Evolutionary conservation across 2,888 invertebrate genomes (phyloP).

Genomic region (Ochropacha duplaris): DNA sequence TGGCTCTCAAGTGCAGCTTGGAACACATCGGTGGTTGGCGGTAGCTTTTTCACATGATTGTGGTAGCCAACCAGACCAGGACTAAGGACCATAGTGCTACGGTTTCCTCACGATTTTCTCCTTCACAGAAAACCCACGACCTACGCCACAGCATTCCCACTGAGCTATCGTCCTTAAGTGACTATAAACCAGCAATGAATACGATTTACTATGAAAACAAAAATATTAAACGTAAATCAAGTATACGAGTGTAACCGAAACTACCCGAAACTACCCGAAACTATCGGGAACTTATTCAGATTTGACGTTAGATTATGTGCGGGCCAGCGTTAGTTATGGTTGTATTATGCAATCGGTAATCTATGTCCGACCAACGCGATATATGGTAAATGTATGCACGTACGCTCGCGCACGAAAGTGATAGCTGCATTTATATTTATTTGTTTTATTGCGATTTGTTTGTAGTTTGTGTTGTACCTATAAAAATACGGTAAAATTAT

Average conservation of each 20-base stretch:
- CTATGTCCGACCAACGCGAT: constrained; percentile 43
- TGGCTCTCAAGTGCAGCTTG: too few relatives aligned
- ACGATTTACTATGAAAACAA: background rate
- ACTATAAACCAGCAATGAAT: background rate
- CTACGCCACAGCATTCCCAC: too few relatives aligned
- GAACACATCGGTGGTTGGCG: too few relatives aligned
- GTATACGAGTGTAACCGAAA: background rate
- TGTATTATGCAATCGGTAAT: constrained; percentile 33
- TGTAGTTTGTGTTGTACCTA: too few relatives aligned
- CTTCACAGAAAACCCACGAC: too few relatives aligned
- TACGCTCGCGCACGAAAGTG: constrained; percentile 36
- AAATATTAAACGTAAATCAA: background rate
- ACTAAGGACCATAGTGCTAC: too few relatives aligned
- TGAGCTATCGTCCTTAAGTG: too few relatives aligned
- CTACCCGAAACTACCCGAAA: background rate
- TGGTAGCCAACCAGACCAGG: too few relatives aligned
- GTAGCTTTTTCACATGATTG: too few relatives aligned
- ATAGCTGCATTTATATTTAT: background rate
- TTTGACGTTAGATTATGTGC: constrained; percentile 35
- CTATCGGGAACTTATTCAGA: constrained; percentile 37
- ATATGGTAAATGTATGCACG: constrained; percentile 53
- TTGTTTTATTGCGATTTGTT: background rate
- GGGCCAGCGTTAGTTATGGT: constrained; percentile 42
- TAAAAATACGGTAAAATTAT: too few relatives aligned
- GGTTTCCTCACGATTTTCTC: too few relatives aligned